Conservation (phyloP, 2,113 vertebrate species). For the Romanogobio albipinnatus region DNA sequence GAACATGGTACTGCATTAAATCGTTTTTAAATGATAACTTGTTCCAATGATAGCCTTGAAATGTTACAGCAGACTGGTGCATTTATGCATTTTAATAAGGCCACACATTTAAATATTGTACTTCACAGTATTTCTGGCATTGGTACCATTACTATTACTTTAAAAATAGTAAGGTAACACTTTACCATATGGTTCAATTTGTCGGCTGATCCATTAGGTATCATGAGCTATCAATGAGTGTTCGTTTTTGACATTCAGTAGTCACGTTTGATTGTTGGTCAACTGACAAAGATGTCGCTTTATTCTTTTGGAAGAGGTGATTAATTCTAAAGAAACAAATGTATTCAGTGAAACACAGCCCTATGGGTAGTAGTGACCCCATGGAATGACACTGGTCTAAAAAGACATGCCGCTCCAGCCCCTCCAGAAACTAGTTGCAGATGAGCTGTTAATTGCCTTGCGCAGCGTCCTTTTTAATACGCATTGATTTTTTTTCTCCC, state of each 20-base stretch:
- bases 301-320: not conserved
- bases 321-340: conserved; percentile 3
- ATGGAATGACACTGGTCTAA: not conserved
- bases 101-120: not conserved
- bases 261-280: not conserved
- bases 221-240: too few species aligned
- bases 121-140: not conserved
- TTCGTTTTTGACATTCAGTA: too few species aligned
- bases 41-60: not conserved
- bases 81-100: not conserved
- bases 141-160: not conserved
- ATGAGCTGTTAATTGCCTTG: conserved; percentile 70
- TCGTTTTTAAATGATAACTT: not conserved
- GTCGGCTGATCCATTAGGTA: not conserved
- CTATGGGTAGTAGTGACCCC: conserved; percentile 4
- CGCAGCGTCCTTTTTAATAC: conserved; percentile 62
- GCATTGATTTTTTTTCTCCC: conserved; percentile 64
- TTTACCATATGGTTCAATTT: not conserved
- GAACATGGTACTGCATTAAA: not conserved
- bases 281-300: not conserved
- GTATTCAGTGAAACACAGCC: not conserved
- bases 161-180: not conserved
- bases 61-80: not conserved
- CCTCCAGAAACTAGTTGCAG: conserved; percentile 56
- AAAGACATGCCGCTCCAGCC: not conserved